Conservation (phyloP, 1,140 invertebrate species). For the Melipona quadrifasciata region DNA sequence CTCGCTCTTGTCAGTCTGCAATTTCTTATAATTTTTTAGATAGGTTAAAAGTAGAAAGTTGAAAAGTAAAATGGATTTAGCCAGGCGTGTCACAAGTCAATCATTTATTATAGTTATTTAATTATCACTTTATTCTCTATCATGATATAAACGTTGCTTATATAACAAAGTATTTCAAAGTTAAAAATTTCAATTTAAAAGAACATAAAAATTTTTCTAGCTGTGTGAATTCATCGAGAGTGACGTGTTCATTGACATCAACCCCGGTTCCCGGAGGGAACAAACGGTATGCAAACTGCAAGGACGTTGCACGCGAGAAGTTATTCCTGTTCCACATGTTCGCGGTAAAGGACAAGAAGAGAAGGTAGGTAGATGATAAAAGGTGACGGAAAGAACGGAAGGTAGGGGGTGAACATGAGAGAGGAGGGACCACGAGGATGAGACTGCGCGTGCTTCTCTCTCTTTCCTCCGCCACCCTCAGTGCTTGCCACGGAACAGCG, state of each 20-base stretch:
- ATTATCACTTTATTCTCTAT: too few species aligned
- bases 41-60: too few species aligned
- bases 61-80: too few species aligned
- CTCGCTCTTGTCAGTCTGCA: background rate
- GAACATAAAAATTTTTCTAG: background rate
- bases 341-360: background rate
- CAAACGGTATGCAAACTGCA: background rate
- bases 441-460: conserved; percentile 38
- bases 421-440: conserved; percentile 34
- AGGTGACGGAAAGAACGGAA: conserved; percentile 11
- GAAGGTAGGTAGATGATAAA: conserved; percentile 28
- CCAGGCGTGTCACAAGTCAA: too few species aligned
- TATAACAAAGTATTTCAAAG: background rate
- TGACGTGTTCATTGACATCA: conserved; percentile 2
- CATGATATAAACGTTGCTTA: too few species aligned
- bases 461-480: conserved; percentile 46
- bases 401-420: conserved; percentile 28
- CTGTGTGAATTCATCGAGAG: background rate
- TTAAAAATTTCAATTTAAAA: background rate
- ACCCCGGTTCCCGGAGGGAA: background rate
- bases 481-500: background rate
- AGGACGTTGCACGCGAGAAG: conserved; percentile 43
- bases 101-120: too few species aligned
- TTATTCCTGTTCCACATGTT: conserved; percentile 50
- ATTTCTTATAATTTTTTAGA: background rate